Base-by-base conservation (phyloP, 2,797 vertebrate genomes). In the Paramormyrops hopkinsi region DNA sequence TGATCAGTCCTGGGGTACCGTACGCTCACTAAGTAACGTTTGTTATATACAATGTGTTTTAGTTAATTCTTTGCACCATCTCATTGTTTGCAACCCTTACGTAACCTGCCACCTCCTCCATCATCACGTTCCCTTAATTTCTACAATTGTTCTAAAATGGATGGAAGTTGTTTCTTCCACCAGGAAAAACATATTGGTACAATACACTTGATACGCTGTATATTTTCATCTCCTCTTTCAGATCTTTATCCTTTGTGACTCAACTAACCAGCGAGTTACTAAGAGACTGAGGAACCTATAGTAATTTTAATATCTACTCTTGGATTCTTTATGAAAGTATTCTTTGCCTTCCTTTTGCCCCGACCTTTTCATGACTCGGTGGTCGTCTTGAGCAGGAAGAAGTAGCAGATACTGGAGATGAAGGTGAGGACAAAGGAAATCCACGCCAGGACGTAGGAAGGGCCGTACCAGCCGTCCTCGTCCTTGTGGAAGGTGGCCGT, bases 401-500 rank as follows among this genome's bases (percentile, higher is more conserved):
- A 95, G 89, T 98, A 99, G 94, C 97, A 96, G 83, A 98, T 89
- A 1, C 97, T 95, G 0, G 97, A 95, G 91, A 98, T 88, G 88
- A 99, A 95, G 54, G 96, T 97, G 92, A 99, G 95, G 90, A 98
- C 97, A 92, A 99, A 99, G 88, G 97, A 98, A 91, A 99, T 96
- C 99, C 99, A 99, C 89, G 97, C 96, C 93, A 99, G 94, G 91
- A 99, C 96, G 90, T 97, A 99, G 92, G 95, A 98, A 92, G 98
- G 98, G 88, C 98, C 98, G 88, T 97, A 97, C 79, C 90, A 94
- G 69, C 93, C 92, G 0, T 0, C 0, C 2, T 0, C 87, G 0
- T 0, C 2, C 33, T 56, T n/a, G 88, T 97, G 94, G 44, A 99
- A 95, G 51, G 94, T 90, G 46, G 96, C 94, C 0, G 98, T 98